Percentiles rank a stretch among this genome's conserved stretches.
These are phyloP conservation scores for Erpornis zantholeuca DNA, from an alignment of 2,113 vertebrate genomes.

Conservation along the genomic window DNA sequence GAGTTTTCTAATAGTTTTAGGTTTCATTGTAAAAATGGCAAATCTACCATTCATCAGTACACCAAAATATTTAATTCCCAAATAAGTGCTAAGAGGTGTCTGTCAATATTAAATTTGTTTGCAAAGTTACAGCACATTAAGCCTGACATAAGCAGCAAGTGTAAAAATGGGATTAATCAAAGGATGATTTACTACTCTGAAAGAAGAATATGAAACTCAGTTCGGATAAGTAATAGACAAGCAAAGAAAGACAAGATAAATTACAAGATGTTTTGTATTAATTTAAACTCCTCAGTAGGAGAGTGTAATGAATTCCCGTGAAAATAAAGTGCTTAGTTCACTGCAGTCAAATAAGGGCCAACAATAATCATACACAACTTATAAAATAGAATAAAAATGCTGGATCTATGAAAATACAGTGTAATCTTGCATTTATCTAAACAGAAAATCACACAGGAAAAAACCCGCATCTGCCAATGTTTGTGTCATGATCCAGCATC, in stretches of 20 bases:
- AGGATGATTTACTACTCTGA: neutral
- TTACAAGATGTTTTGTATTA: neutral
- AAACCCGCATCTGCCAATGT: neutral
- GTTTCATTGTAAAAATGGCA: neutral
- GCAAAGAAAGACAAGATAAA: neutral
- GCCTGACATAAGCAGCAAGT: neutral
- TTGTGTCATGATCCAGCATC: neutral
- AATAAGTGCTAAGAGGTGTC: neutral
- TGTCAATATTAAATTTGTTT: conserved; percentile 1
- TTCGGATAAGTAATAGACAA: neutral
- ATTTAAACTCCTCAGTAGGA: neutral
- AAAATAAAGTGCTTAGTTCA: neutral
- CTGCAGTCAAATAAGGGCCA: neutral
- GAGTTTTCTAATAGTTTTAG: neutral
- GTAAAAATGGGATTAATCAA: conserved; percentile 32
- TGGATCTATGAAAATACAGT: neutral
- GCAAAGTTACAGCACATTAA: neutral
- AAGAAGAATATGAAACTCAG: neutral
- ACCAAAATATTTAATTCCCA: neutral
- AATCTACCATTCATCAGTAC: neutral
- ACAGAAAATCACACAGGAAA: neutral
- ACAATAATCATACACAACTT: neutral
- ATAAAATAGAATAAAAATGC: neutral
- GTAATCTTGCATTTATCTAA: neutral
- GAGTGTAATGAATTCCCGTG: neutral